Base-by-base conservation (phyloP, 2,888 invertebrate genomes). In the Luperina nickerlii region DNA sequence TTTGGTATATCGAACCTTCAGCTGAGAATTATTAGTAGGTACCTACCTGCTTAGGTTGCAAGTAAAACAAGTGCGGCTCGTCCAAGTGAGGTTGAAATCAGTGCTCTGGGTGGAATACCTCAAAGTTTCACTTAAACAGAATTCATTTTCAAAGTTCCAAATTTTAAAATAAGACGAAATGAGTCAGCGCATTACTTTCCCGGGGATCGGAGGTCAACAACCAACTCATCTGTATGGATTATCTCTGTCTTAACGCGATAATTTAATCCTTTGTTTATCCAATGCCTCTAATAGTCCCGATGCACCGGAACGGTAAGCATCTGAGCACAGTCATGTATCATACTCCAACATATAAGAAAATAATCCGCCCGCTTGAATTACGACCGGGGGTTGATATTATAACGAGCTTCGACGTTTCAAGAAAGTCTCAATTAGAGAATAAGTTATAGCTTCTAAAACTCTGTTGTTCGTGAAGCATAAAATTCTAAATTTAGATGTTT, bases 201-300 rank as follows among this genome's bases (percentile, higher is more conserved):
- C 87, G 84, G 84, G 92, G 93, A 93, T 92, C 94, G 93, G 94
- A 96, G 96, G 96, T 96, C 95, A 95, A 95, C 95, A 95, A 95
- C 96, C 96, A 95, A 90, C 95, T 95, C 95, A 95, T 95, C 95
- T 96, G 95, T 94, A 93, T 93, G 96, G 96, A 96, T 96, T 95
- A 96, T 95, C 95, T 94, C 95, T 88, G 94, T 95, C 95, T 96
- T 95, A 95, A 94, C 94, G 94, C 95, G 95, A 95, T 96, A 95
- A 96, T 95, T 96, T 96, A 96, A 96, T 96, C 96, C 94, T 95
- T 95, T 96, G 96, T 96, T 96, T 96, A 96, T 95, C 94, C 95
- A 95, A 95, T 93, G 95, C 94, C 93, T 95, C 95, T 96, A 96
- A 96, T 96, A 96, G 96, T 94, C 94, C 90, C 92, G 92, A 87